phyloP scores from a whole-genome alignment of 2,113 vertebrate species.

The Hymenochirus boettgeri region DNA sequence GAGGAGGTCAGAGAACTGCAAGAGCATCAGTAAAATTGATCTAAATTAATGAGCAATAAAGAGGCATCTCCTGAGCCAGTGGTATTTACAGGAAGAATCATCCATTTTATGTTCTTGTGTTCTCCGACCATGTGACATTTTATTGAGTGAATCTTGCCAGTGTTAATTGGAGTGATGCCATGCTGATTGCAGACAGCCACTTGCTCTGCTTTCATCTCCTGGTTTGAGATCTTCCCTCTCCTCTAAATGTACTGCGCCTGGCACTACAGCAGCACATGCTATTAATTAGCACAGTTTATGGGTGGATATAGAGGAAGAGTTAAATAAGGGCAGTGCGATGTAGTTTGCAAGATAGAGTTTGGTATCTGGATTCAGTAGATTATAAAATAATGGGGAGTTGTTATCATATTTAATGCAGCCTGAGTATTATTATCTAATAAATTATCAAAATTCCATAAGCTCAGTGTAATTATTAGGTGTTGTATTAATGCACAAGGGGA shows the following conservation, averaged over 20 bases:
- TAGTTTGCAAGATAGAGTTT: background rate
- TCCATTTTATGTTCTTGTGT: slow-evolving; percentile 34
- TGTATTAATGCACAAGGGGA: no score
- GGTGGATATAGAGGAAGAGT: no score
- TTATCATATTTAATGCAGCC: no score
- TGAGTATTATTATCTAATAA: no score
- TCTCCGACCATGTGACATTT: slow-evolving; percentile 30
- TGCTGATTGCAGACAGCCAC: slow-evolving; percentile 21
- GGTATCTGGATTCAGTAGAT: no score
- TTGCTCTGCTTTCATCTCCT: slow-evolving; percentile 4
- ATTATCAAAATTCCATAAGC: no score
- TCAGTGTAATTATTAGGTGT: no score
- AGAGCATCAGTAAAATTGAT: slow-evolving; percentile 40
- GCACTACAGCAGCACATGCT: background rate
- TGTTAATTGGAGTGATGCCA: slow-evolving; percentile 21
- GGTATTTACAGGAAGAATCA: slow-evolving; percentile 40
- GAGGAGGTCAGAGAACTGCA: slow-evolving; percentile 24
- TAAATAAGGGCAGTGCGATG: background rate
- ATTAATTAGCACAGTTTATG: background rate
- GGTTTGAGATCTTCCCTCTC: background rate
- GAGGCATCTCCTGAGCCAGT: slow-evolving; percentile 34
- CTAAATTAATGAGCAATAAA: slow-evolving; percentile 44
- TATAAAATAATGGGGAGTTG: no score
- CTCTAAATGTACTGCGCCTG: background rate
- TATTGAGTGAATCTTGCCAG: slow-evolving; percentile 27